Base-by-base conservation (phyloP, 2,888 invertebrate genomes). In the Elegia similella region DNA sequence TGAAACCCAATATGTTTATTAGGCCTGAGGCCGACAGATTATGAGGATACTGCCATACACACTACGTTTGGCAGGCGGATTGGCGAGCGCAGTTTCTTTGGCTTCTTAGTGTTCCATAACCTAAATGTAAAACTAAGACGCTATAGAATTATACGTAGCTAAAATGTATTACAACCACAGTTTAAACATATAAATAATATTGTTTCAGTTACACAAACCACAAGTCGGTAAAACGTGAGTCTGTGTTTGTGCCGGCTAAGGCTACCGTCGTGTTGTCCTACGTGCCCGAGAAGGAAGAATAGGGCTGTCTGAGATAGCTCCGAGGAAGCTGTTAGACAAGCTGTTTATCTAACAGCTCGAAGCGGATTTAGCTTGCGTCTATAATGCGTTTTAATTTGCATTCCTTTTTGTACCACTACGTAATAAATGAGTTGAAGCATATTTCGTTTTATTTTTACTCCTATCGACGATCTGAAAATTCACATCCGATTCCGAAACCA, bases 241-340 rank as follows among this genome's bases (percentile, higher is more conserved):
- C 85, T 6, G 85, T 96, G 60, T 80, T 92, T 15, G 89, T 96
- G 56, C 93, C 95, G 0, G 84, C 94, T 0, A 92, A 92, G 69
- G 93, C 95, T 10, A 92, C 95, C 0, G 84, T 95, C 13, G 91
- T 96, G 44, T 85, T 96, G 53, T 94, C 95, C 15, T 96, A 95
- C 78, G 95, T 95, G 38, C 95, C 95, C 15, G 83, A 82, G 58
- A 77, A 73, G 0, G 63, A 63, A 0, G 74, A 78, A 1, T 23
- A 23, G 23, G 3, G n/a, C 17, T 15, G n/a, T 29, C 15, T 52
- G 7, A 15, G 32, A 15, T 15, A 17, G 7, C 15, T 10, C 8
- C 15, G 32, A 44, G 50, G 42, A 42, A 30, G 29, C 7, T 13
- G 57, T 58, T 55, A 48, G 47, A 56, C 55, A 58, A 59, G 63